Percentiles rank a stretch among this genome's conserved stretches.
phyloP scores from a whole-genome alignment of 1,140 invertebrate genomes.

The Papilio polyxenes region DNA sequence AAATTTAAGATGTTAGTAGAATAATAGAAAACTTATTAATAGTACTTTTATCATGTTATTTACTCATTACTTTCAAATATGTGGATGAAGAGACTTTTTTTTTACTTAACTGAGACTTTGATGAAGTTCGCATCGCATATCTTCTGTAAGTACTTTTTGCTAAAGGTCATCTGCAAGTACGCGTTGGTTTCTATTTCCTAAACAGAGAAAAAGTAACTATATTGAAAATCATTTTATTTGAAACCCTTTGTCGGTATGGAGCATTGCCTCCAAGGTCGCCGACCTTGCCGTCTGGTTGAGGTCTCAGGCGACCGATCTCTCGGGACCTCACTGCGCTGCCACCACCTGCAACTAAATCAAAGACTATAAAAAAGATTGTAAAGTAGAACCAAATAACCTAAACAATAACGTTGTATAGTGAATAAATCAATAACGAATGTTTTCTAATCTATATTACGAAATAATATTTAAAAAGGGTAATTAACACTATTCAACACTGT shows the following conservation, averaged over 20 bases:
- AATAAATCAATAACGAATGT: too few relatives aligned
- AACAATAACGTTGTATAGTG: too few relatives aligned
- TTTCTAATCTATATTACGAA: too few relatives aligned
- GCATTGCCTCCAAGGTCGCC: not conserved
- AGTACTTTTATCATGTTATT: too few relatives aligned
- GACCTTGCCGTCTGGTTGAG: not conserved
- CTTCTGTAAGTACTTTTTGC: not conserved
- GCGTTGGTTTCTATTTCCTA: not conserved
- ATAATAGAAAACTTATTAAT: not conserved
- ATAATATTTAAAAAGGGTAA: too few relatives aligned
- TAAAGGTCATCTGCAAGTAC: not conserved
- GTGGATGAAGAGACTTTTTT: not conserved
- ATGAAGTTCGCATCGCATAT: not conserved
- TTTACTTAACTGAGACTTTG: not conserved
- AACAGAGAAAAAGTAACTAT: not conserved
- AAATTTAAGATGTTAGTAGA: conserved; percentile 9
- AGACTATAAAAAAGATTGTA: too few relatives aligned
- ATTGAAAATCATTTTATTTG: not conserved
- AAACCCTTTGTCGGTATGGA: not conserved
- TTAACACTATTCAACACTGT: not conserved
- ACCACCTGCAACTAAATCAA: conserved; percentile 2
- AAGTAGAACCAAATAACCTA: too few relatives aligned
- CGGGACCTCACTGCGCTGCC: not conserved
- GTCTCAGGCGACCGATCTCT: not conserved
- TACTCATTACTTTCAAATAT: too few relatives aligned